Base-by-base conservation (phyloP, 2,888 invertebrate genomes). In the Calliscelio sp. region DNA sequence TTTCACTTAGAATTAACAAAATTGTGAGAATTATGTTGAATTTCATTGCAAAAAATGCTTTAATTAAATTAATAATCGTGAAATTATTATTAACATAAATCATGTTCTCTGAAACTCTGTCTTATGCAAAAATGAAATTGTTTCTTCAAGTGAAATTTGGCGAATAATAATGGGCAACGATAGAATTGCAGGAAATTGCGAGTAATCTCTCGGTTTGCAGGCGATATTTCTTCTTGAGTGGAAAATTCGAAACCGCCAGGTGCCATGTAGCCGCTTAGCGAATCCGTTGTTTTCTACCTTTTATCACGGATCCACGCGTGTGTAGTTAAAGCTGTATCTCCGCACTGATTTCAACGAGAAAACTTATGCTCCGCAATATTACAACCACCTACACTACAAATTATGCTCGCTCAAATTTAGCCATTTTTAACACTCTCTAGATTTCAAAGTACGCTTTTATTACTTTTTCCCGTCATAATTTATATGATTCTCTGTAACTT, bases 221-320 rank as follows among this genome's bases (percentile, higher is more conserved):
- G 44, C 44, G 18, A 44, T 66, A 66, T 57, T 68, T 66, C 49
- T 78, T 51, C 68, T 78, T 55, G 61, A 61, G 38, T 59, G 49
- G 78, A 68, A 68, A 78, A 78, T 61, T 78, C 68, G 51, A 68
- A 66, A 70, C 70, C 57, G 38, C 57, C 55, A 57, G 59, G 46
- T 71, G 59, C 22, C 57, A 57, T 25, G 28, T 71, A 44, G 32
- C 57, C 55, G 44, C 46, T 44, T 74, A 66, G 32, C 44, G 44
- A 14, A 66, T 28, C 32, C 25, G 38, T 78, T 73, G 32, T 73
- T 71, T 77, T 77, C 46, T 57, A 35, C 55, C 55, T 66, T 66
- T 66, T 57, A 66, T 66, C 22, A 57, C 55, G 32, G 66, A 32
- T 49, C 24, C 66, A 53, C 63, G 44, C 38, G 55, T 41, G 57